phyloP scores from a whole-genome alignment of 2,113 vertebrate species.

The Tragelaphus imberbis region DNA sequence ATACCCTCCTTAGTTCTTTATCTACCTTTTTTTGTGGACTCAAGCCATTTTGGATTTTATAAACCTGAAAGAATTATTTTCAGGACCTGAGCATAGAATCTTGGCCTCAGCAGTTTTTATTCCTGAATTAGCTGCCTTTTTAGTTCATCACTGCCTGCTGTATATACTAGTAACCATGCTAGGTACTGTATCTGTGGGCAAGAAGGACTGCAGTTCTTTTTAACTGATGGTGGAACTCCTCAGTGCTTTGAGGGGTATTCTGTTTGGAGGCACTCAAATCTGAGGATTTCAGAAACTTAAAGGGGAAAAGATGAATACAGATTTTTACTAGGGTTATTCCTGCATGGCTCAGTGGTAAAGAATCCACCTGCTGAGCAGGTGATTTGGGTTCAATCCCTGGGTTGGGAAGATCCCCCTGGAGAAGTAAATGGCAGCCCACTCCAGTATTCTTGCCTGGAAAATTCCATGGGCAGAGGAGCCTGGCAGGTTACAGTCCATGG shows the following conservation, averaged over 20 bases:
- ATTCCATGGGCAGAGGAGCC: not conserved
- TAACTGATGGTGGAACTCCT: not conserved
- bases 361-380: not conserved
- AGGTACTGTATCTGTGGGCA: not conserved
- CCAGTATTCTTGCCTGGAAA: not conserved
- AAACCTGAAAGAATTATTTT: not conserved
- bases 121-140: not conserved
- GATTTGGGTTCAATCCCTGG: not conserved
- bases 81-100: not conserved
- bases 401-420: not conserved
- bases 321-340: not conserved
- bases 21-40: constrained; percentile 5
- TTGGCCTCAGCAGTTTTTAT: not conserved
- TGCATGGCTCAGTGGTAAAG: not conserved
- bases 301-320: not conserved
- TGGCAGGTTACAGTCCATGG: not conserved
- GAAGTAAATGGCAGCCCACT: not conserved
- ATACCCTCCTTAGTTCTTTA: constrained; percentile 22
- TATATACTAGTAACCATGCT: not conserved
- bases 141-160: not conserved
- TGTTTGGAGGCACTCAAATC: not conserved
- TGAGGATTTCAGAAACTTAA: not conserved
- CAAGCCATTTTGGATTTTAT: not conserved
- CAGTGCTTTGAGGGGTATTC: not conserved
- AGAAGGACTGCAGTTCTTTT: not conserved